Base-by-base conservation (phyloP, 1,140 invertebrate species). In the Calephelis nemesis region DNA sequence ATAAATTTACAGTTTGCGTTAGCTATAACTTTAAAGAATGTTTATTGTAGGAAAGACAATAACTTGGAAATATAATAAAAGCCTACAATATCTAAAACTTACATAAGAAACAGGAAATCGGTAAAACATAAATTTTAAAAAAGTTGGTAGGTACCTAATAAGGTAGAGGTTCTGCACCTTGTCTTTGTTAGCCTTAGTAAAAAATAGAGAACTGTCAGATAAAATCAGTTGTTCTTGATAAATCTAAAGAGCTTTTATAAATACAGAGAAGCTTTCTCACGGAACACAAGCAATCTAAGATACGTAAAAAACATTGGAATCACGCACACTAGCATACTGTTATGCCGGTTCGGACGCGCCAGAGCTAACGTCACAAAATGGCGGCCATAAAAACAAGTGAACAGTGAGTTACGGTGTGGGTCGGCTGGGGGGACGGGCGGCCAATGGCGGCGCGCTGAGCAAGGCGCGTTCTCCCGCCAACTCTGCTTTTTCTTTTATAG, bases 351-450 rank as follows among this genome's bases (percentile, higher is more conserved):
- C 72, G 72, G 74, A 75, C 74, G 48, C 68, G 68, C 65, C 66
- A 66, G 75, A 75, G 81, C 84, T 83, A 88, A 88, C 89, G 89
- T 91, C 89, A 91, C 87, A 91, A 91, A 87, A 91, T 91, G 89
- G 89, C 87, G 82, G 89, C 87, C 84, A 83, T 91, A 90, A 91
- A 90, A 91, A 87, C 89, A 91, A 90, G 87, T 90, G 87, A 91
- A 91, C 79, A 88, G 89, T 91, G 88, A 89, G 88, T 91, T 90
- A 91, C 83, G 83, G 81, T 71, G 75, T 64, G 76, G 74, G 76
- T 67, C 70, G 75, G 71, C 69, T 63, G 68, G 75, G 68, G 72
- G 76, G 78, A 71, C 64, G 48, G 62, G 65, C 73, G 72, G 71
- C 88, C 88, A 91, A 91, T 91, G 68, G 85, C 81, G 75, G 67